Evolutionary conservation across 1,140 invertebrate genomes (phyloP), one percentile per base, ranked within the genome.

Genomic region (Drosophila murphyi): DNA sequence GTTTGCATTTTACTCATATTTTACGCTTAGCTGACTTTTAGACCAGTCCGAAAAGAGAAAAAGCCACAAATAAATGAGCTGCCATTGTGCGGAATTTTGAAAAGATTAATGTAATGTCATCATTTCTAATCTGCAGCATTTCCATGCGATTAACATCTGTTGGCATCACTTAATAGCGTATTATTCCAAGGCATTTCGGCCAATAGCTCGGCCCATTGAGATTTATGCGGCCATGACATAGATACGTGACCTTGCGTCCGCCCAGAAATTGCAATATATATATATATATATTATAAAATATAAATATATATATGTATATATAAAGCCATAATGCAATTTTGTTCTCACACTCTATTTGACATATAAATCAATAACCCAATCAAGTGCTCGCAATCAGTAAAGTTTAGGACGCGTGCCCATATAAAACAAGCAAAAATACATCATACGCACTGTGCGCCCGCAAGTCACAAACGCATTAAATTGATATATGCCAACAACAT

Each of bases 51-150:
- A 41, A 41, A 69, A 51, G 50, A 63, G 59, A 31, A 29, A 31
- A 28, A 29, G 8, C 47, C 57, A 43, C 6, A 50, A 69, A 73
- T 61, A 79, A 79, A 72, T 72, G 77, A 69, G 69, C 59, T 20
- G 32, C 48, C 51, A 72, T 73, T 76, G 63, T 76, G 68, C 56
- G 52, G 51, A 62, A 68, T 69, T 77, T 77, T 69, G 61, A 75
- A 85, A 77, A 89, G 80, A 89, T 89, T 78, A 89, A 85, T 89
- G 85, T 73, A 81, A 76, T 85, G 85, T 85, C 85, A 89, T 89
- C 89, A 89, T 89, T 89, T 85, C 85, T 89, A 89, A 89, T 89
- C 85, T 89, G 41, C 60, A 76, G 75, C 85, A 89, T 89, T 89
- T 89, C 85, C 86, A 85, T 89, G 75, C 80, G 85, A 89, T 89